phyloP scores from a whole-genome alignment of 2,888 invertebrate genomes.

The Phortica magna region DNA sequence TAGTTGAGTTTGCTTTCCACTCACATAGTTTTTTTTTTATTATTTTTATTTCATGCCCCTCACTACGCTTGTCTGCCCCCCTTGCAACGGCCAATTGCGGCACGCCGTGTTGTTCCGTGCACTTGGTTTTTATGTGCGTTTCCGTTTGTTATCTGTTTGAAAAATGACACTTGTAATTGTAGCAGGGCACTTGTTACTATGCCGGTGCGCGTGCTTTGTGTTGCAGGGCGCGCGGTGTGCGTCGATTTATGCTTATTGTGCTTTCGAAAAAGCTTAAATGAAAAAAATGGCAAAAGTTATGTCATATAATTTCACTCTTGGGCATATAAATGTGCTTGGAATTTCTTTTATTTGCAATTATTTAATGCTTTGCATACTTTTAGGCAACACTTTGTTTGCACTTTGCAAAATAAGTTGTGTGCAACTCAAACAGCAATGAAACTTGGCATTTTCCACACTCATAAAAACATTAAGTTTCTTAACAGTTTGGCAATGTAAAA shows the following conservation, averaged over 20 bases:
- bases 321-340: too few relatives aligned
- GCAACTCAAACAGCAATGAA: too few relatives aligned
- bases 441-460: too few relatives aligned
- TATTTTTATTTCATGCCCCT: background rate
- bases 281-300: too few relatives aligned
- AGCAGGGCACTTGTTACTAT: background rate
- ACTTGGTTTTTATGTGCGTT: background rate
- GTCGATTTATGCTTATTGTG: too few relatives aligned
- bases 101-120: background rate
- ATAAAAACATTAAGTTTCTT: too few relatives aligned
- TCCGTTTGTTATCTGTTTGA: background rate
- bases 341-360: background rate
- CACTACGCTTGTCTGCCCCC: rapidly evolving
- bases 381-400: background rate
- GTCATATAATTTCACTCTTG: background rate
- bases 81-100: background rate
- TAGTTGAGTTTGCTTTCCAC: background rate
- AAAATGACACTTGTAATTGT: constrained; percentile 14
- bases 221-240: background rate
- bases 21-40: background rate
- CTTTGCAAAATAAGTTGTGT: background rate
- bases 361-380: background rate
- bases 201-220: background rate
- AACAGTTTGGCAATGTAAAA: too few relatives aligned
- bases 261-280: too few relatives aligned